Evolutionary conservation across 1,140 invertebrate genomes (phyloP), one percentile per base, ranked within the genome.

Genomic region (Drosophila bocki): DNA sequence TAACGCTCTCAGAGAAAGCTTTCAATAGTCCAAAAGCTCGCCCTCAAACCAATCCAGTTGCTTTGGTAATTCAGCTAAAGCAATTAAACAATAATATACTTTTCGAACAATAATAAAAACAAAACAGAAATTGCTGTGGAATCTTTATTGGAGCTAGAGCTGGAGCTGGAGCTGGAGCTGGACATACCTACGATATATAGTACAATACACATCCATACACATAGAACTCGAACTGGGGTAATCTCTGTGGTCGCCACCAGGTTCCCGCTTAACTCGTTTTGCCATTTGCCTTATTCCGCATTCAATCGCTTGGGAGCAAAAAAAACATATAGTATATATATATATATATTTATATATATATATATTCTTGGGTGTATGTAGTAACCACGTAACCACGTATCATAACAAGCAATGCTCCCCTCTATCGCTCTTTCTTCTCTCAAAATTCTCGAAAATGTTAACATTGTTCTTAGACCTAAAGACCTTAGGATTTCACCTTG

Each of bases 381-480:
- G 51, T 60, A 56, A 69, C 9, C 17, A 11, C 9, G 41, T 44
- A 44, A 44, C 53, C 45, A 47, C 22, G 12, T 50, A 51, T 51
- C 48, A 51, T 51, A 54, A 54, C 51, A 35, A 19, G 50, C 50
- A 19, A 19, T 54, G 51, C 17, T 53, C 33, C 3, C 32, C 9
- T 45, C 42, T 19, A 0, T 26, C 7, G 17, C 47, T n/a, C 15
- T 17, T 12, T 17, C 48, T 74, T 45, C 51, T 70, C 42, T 67
- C 82, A 75, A 68, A 71, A 76, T 56, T 68, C 59, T 81, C 65
- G 53, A 90, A 90, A 90, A 90, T 90, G 86, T 90, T 90, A 90
- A 90, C 86, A 90, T 90, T 80, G 79, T 76, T 90, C 77, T 80
- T 91, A 91, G 65, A 91, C 59, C 60, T 71, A 88, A 82, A 82